Evolutionary conservation across 2,797 vertebrate genomes (phyloP).

Genomic region (Pantherophis alleghaniensis): DNA sequence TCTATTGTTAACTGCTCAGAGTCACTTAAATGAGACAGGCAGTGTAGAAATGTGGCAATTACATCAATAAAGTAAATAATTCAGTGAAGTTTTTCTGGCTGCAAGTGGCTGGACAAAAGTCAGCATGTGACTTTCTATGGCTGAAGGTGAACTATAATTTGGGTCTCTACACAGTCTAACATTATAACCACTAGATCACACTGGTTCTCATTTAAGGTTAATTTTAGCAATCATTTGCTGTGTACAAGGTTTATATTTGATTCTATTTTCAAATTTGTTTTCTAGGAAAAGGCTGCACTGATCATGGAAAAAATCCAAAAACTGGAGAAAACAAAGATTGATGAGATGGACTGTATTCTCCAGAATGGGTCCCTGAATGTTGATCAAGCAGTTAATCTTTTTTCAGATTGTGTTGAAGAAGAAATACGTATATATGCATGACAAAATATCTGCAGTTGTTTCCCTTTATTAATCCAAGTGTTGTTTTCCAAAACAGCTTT

Average conservation of each 20-base stretch:
- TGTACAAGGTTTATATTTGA: background rate
- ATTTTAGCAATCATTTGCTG: background rate
- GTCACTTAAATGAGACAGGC: background rate
- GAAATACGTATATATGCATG: conserved; percentile 82
- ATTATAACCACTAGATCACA: background rate
- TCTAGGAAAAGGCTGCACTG: conserved; percentile 79
- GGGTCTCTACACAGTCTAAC: background rate
- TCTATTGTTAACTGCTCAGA: background rate
- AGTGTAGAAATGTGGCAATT: background rate
- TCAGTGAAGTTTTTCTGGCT: background rate
- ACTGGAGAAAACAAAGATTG: conserved; percentile 81
- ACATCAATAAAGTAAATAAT: background rate
- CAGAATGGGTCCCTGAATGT: conserved; percentile 67
- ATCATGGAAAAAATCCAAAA: conserved; percentile 76
- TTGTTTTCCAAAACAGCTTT: conserved; percentile 23
- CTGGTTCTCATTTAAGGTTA: background rate
- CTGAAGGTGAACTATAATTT: background rate
- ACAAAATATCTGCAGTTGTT: conserved; percentile 2
- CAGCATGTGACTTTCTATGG: background rate
- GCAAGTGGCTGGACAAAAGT: background rate
- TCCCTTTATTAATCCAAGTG: background rate
- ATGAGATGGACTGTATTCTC: conserved; percentile 81
- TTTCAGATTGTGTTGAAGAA: conserved; percentile 75
- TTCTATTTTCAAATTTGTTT: conserved; percentile 38
- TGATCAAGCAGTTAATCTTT: conserved; percentile 76